Evolutionary conservation across 2,113 vertebrate species (phyloP).

Genomic region (Pachyramphus minor): DNA sequence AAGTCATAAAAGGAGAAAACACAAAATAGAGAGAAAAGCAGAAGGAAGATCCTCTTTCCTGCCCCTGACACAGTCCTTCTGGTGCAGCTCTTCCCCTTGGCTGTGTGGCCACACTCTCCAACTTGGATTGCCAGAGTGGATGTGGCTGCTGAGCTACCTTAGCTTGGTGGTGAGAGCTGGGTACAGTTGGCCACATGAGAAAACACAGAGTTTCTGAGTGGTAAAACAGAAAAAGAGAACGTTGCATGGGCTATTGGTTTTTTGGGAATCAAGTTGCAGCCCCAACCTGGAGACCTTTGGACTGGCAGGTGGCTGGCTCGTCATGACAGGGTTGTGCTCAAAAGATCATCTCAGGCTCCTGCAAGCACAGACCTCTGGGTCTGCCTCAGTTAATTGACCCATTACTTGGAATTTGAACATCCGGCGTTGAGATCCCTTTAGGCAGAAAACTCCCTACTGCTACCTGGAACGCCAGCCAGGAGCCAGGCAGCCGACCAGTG

Average conservation of each 20-base stretch:
- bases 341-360: not conserved
- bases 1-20: not conserved
- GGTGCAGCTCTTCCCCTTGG: not conserved
- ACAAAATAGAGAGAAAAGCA: not conserved
- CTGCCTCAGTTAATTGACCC: not conserved
- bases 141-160: not conserved
- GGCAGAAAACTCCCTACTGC: not conserved
- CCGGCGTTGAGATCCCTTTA: not conserved
- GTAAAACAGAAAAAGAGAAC: not conserved
- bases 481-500: not conserved
- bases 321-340: not conserved
- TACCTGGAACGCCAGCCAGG: not conserved
- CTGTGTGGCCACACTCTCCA: not conserved
- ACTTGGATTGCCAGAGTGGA: too few species aligned
- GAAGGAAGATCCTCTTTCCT: not conserved
- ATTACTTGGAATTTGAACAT: not conserved
- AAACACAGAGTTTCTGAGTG: not conserved
- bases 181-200: not conserved
- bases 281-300: not conserved
- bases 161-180: fast-evolving
- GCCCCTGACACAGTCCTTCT: not conserved
- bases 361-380: not conserved
- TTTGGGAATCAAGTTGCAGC: not conserved
- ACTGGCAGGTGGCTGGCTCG: not conserved
- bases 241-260: fast-evolving